Conservation (phyloP, 2,113 vertebrate genomes). For the Fregata magnificens region DNA sequence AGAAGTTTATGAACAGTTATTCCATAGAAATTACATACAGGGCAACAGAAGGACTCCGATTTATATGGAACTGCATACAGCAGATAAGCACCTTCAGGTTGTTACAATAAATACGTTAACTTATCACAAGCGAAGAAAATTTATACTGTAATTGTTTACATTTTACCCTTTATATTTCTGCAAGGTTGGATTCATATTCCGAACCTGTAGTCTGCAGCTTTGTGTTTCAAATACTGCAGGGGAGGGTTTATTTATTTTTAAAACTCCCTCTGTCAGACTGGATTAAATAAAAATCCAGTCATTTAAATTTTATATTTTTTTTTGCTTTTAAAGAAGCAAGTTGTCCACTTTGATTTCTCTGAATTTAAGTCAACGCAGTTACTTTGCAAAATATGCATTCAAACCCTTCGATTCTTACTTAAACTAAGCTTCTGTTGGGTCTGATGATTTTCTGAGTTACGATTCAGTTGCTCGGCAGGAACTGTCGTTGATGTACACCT, state of each 20-base stretch:
- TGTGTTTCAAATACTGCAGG: not conserved
- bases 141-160: not conserved
- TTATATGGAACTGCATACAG: not conserved
- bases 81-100: not conserved
- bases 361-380: not conserved
- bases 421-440: not conserved
- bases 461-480: not conserved
- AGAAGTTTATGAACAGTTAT: constrained; percentile 9
- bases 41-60: not conserved
- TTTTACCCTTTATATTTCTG: not conserved
- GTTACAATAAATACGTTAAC: not conserved
- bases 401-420: not conserved
- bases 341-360: not conserved
- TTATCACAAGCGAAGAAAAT: not conserved
- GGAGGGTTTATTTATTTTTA: constrained; percentile 36
- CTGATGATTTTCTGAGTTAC: not conserved
- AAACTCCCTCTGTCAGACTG: not conserved
- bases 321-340: constrained; percentile 4
- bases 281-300: not conserved
- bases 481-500: not conserved
- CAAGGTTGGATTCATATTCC: not conserved
- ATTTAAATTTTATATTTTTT: not conserved
- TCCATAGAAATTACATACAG: not conserved
- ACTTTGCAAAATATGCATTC: not conserved
- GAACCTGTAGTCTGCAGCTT: not conserved